Evolutionary conservation across 1,140 invertebrate genomes (phyloP).

Genomic region (Trichonephila inaurata): DNA sequence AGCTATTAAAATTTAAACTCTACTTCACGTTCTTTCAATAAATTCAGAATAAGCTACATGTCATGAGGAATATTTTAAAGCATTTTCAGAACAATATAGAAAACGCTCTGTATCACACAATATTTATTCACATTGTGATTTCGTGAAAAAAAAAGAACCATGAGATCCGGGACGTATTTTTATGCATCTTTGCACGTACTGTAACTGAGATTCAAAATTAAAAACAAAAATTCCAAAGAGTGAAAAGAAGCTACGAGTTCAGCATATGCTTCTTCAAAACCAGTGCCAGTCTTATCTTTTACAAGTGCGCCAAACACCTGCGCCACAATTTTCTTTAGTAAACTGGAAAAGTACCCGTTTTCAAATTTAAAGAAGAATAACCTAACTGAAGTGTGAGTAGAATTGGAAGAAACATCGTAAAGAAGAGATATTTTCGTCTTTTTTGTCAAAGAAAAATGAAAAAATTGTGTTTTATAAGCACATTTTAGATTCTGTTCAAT

Average conservation of each 20-base stretch:
- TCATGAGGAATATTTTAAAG: no score
- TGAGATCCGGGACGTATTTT: no score
- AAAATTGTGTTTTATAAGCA: background rate
- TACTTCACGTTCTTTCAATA: no score
- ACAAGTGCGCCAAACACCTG: background rate
- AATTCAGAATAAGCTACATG: no score
- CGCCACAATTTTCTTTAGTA: background rate
- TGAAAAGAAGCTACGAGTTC: background rate
- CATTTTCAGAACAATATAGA: no score
- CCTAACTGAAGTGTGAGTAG: background rate
- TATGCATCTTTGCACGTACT: background rate
- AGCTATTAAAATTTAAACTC: no score
- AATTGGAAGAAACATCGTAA: constrained; percentile 12
- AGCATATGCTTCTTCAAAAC: background rate
- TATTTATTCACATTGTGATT: no score
- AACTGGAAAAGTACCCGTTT: background rate
- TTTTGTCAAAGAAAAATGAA: background rate
- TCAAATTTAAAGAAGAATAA: background rate
- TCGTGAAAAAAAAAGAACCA: no score
- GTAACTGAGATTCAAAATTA: background rate
- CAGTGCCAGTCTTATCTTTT: background rate
- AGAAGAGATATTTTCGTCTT: background rate
- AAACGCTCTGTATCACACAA: no score
- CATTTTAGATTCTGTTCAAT: background rate
- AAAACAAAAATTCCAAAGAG: background rate